Conservation (phyloP, 2,113 vertebrate genomes). For the Rallus limicola region DNA sequence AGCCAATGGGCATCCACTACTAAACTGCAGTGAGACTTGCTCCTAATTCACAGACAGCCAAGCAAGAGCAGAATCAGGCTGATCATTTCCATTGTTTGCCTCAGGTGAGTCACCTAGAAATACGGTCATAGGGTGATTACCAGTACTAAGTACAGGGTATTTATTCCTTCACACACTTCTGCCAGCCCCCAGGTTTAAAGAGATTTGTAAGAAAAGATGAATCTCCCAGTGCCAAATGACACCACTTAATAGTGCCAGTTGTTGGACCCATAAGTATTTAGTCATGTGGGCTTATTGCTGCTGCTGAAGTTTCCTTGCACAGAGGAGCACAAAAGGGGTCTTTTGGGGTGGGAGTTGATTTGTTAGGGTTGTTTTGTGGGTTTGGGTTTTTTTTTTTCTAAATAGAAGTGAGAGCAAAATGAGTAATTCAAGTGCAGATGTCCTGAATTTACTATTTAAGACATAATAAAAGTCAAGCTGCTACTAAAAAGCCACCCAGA, state of each 20-base stretch:
- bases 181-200: neutral
- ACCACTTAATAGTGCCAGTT: neutral
- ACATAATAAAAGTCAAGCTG: neutral
- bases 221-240: neutral
- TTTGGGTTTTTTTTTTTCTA: neutral
- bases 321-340: neutral
- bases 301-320: neutral
- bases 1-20: neutral
- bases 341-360: neutral
- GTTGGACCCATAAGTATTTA: neutral
- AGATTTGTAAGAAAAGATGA: neutral
- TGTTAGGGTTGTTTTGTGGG: neutral
- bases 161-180: neutral
- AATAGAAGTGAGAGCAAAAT: neutral
- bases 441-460: neutral
- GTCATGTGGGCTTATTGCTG: neutral
- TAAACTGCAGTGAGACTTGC: neutral
- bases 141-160: neutral
- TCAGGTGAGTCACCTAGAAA: neutral
- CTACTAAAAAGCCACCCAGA: slow-evolving; percentile 10
- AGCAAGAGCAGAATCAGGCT: neutral
- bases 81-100: neutral
- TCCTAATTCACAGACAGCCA: neutral
- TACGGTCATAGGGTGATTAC: neutral
- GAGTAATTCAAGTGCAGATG: neutral